Evolutionary conservation across 2,888 invertebrate species (phyloP), one percentile per base, ranked within the genome.

Genomic region (Leptinotarsa peninsularis): DNA sequence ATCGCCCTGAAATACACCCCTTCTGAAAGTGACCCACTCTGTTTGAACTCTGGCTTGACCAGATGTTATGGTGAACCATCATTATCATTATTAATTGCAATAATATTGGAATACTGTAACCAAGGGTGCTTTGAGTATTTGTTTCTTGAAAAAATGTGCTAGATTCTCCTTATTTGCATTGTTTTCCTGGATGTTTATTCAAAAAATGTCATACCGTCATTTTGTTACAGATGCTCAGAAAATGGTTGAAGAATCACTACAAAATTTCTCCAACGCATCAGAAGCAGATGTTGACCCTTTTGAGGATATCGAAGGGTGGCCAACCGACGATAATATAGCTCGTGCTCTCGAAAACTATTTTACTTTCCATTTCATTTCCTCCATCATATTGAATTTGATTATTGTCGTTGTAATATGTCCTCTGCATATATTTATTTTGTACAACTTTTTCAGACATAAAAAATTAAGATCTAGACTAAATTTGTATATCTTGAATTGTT

Each of bases 401-500:
- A 13, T 68, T 14, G 23, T 50, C 7, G 15, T 14, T 52, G 50
- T 52, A 10, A 68, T 68, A 43, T 52, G 50, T 52, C 27, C 33
- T 5, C 1, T 52, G 33, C 67, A 68, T 52, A 23, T 27, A n/a
- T 68, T 68, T 7, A 15, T 68, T 4, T 33, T 68, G 54, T 67
- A 67, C 33, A 18, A 49, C 17, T 58, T 73, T 49, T 58, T 15
- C 14, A 71, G 33, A 56, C 74, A 67, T 54, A 63, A 74, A 21
- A 74, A 52, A 66, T 27, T 77, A 10, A 50, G 50, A 50, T 54
- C 63, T n/a, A 60, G 60, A n/a, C 15, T 33, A 1, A 77, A 77
- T 49, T 52, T 23, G 5, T 72, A 72, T 21, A 75, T 77, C 27
- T 49, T 72, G 58, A 60, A 72, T 52, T 72, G 66, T 4, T 27